A percentile compares a stretch with the other conserved stretches of the same genome.
These are phyloP conservation scores for Diachrysia chrysitis DNA, from an alignment of 2,888 invertebrate genomes.

Conservation along the genomic window DNA sequence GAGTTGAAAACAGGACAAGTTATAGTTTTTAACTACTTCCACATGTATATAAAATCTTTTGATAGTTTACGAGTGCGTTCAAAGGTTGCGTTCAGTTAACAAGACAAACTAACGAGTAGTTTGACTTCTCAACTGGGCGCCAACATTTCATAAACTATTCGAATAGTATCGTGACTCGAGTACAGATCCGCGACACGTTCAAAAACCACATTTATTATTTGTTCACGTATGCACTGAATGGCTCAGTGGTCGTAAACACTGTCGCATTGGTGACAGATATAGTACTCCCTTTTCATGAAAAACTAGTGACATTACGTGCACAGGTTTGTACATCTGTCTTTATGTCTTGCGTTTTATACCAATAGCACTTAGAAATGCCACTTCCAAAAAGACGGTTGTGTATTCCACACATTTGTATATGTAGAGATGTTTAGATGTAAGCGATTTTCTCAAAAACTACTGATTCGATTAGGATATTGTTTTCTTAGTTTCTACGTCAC, in stretches of 20 bases:
- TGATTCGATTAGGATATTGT: too few relatives aligned
- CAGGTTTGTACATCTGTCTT: neutral
- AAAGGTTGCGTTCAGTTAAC: neutral
- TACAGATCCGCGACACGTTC: conserved; percentile 2
- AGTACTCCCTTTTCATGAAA: neutral
- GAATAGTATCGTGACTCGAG: neutral
- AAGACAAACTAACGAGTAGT: neutral
- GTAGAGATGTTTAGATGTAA: too few relatives aligned
- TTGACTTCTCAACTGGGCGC: conserved; percentile 5
- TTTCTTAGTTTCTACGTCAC: too few relatives aligned
- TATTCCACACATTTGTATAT: too few relatives aligned
- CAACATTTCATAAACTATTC: conserved; percentile 5
- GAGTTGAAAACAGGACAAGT: neutral
- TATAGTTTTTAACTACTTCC: conserved; percentile 1
- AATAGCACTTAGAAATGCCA: too few relatives aligned
- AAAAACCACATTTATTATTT: conserved; percentile 2
- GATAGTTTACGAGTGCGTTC: conserved; percentile 6
- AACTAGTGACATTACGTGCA: neutral
- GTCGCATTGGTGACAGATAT: neutral
- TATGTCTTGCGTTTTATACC: neutral
- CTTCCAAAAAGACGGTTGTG: too few relatives aligned
- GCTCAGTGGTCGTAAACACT: conserved; percentile 4
- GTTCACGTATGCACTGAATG: conserved; percentile 4
- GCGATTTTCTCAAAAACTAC: too few relatives aligned
- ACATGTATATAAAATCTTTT: neutral